These are phyloP conservation scores for Scopus umbretta DNA, from an alignment of 2,113 vertebrate genomes.

Conservation along the genomic window DNA sequence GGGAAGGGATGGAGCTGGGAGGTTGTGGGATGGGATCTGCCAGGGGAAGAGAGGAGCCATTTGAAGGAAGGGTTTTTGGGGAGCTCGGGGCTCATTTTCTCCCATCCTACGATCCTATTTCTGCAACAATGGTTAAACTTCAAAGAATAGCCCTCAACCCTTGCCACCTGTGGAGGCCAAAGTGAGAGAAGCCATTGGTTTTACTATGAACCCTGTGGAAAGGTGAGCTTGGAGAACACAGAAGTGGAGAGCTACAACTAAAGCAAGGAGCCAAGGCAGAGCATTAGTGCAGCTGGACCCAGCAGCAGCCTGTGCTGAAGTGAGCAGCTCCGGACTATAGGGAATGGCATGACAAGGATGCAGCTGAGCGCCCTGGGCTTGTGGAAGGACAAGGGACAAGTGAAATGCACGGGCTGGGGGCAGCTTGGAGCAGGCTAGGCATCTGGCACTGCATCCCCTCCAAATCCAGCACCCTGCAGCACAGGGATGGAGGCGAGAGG, in stretches of 20 bases:
- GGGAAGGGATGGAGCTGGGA: background rate
- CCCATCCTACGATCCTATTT: background rate
- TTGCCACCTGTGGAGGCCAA: background rate
- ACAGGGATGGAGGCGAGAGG: background rate
- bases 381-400: background rate
- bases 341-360: background rate
- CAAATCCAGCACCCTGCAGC: background rate
- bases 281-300: background rate
- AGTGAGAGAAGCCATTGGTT: constrained; percentile 32
- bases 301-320: constrained; percentile 21
- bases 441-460: background rate
- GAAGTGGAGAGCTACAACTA: background rate
- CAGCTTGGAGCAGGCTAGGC: background rate
- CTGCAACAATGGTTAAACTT: background rate
- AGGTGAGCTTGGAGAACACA: background rate
- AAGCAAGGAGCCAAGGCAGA: background rate
- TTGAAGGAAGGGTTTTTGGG: background rate
- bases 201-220: background rate
- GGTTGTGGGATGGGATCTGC: background rate
- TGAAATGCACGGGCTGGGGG: background rate
- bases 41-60: background rate
- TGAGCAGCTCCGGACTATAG: background rate
- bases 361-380: background rate
- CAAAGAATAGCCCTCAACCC: background rate
- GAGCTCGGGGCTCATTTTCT: background rate